Conservation (phyloP, 2,888 invertebrate genomes). For the Plagodis dolabraria region DNA sequence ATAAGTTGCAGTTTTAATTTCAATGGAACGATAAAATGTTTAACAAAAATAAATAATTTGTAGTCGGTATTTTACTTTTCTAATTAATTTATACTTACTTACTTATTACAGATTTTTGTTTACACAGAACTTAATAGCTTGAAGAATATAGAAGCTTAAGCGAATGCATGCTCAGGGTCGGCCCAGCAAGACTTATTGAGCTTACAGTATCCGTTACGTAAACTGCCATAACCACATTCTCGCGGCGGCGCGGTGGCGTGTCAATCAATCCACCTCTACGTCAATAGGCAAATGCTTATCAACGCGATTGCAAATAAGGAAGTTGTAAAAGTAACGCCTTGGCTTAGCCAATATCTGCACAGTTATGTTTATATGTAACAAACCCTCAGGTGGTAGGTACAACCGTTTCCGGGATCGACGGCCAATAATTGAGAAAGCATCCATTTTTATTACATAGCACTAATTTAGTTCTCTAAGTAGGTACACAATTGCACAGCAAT, state of each 20-base stretch:
- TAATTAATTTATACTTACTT: no score
- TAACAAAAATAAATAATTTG: no score
- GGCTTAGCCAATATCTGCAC: constrained; percentile 7
- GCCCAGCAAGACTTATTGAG: constrained; percentile 15
- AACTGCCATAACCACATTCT: constrained; percentile 39
- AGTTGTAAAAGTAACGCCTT: constrained; percentile 18
- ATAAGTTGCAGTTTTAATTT: no score
- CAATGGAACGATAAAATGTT: no score
- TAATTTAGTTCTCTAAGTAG: neutral
- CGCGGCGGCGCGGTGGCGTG: constrained; percentile 28
- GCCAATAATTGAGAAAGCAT: no score
- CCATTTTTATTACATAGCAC: neutral
- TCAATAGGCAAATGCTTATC: constrained; percentile 22
- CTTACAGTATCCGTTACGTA: constrained; percentile 42
- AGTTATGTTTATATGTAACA: no score
- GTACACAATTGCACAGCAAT: no score
- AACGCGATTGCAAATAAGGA: constrained; percentile 17
- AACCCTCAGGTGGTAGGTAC: no score
- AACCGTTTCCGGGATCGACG: no score
- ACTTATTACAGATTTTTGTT: no score
- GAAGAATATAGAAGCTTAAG: neutral
- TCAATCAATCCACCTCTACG: constrained; percentile 42
- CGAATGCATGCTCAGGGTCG: constrained; percentile 3
- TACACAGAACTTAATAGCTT: no score
- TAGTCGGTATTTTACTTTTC: no score